phyloP scores from a whole-genome alignment of 2,113 vertebrate species.

The Microcebus murinus region DNA sequence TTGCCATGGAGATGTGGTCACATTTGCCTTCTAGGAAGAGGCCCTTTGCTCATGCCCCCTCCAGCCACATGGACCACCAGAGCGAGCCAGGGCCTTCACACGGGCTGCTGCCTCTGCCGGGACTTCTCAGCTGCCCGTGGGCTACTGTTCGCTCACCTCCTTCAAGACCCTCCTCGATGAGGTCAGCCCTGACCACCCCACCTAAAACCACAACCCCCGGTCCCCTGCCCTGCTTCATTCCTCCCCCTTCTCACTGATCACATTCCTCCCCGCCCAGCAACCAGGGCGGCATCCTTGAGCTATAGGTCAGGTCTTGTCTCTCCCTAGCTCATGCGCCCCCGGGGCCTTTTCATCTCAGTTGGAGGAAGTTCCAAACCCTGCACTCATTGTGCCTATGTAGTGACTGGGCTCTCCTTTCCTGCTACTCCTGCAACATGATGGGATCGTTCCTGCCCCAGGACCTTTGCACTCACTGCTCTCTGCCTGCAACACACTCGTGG shows the following conservation, averaged over 20 bases:
- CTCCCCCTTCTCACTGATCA: neutral
- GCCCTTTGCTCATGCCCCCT: neutral
- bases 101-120: neutral
- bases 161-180: neutral
- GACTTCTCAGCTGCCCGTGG: neutral
- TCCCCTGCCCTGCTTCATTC: neutral
- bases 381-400: neutral
- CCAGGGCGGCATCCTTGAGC: neutral
- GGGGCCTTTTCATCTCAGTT: neutral
- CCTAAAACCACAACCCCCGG: neutral
- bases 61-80: neutral
- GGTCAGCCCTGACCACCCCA: neutral
- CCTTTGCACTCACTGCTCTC: neutral
- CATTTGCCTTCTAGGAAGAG: neutral
- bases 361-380: neutral
- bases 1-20: constrained; percentile 34
- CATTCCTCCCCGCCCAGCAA: neutral
- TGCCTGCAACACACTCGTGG: neutral
- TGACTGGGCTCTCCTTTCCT: neutral
- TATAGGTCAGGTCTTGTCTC: neutral
- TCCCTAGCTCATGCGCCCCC: neutral
- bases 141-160: neutral
- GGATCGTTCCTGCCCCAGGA: neutral
- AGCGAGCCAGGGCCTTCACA: neutral
- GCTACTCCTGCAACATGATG: rapidly evolving